Evolutionary conservation across 1,140 invertebrate species (phyloP).

Genomic region (Hylaeus anthracinus): DNA sequence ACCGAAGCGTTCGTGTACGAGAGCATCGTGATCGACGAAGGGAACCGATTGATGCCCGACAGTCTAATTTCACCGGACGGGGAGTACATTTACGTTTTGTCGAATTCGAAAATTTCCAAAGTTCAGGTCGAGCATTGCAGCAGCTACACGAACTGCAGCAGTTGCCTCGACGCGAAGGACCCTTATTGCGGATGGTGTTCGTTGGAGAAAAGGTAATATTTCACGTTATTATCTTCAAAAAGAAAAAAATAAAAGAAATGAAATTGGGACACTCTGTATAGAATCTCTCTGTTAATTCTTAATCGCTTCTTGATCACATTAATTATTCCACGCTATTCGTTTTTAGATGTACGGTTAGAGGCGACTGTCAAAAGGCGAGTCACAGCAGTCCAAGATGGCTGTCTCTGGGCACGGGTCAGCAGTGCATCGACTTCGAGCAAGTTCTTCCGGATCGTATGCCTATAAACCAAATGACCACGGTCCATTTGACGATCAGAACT

Average conservation of each 20-base stretch:
- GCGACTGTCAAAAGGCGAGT: constrained; percentile 94
- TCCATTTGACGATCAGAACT: constrained; percentile 93
- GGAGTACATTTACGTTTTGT: constrained; percentile 88
- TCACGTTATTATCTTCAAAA: no score
- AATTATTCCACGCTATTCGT: constrained; percentile 43
- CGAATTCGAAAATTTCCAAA: constrained; percentile 90
- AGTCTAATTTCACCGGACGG: constrained; percentile 89
- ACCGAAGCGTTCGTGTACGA: constrained; percentile 88
- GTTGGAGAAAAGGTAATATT: constrained; percentile 90
- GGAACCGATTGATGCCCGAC: constrained; percentile 90
- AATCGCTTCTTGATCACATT: neutral
- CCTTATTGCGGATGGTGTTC: constrained; percentile 99
- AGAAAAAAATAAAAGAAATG: no score
- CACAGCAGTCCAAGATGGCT: constrained; percentile 95
- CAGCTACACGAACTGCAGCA: constrained; percentile 92
- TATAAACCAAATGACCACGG: constrained; percentile 90
- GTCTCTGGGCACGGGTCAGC: constrained; percentile 93
- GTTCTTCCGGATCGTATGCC: constrained; percentile 94
- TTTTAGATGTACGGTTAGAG: constrained; percentile 90
- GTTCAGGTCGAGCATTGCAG: constrained; percentile 95
- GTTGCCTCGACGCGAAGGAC: constrained; percentile 95
- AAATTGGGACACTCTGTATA: no score
- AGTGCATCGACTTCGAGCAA: constrained; percentile 97
- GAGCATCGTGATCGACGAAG: constrained; percentile 86
- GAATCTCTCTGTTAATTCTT: no score